Percentiles rank a stretch among this genome's conserved stretches.
Conservation (phyloP, 2,888 invertebrate species). For the Leptogaster cylindrica region DNA sequence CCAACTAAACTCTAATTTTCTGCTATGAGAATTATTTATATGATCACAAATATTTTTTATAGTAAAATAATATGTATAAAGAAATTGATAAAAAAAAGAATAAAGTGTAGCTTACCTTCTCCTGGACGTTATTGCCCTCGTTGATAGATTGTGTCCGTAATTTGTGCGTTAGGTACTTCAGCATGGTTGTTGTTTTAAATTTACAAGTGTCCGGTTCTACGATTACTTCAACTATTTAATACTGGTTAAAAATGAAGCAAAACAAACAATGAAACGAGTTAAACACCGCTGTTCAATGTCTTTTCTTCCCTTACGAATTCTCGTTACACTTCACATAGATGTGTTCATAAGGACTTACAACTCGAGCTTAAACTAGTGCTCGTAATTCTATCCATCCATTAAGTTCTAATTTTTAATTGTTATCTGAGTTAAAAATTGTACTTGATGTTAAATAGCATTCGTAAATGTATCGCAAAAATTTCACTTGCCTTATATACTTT, state of each 20-base stretch:
- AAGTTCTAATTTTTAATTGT: not conserved
- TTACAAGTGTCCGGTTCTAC: no score
- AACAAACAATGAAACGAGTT: no score
- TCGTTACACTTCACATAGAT: not conserved
- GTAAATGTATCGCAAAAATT: slow-evolving; percentile 28
- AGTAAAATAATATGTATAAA: no score
- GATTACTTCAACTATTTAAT: no score
- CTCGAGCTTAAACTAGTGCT: not conserved
- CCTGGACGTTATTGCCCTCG: slow-evolving; percentile 50
- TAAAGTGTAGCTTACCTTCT: slow-evolving; percentile 48
- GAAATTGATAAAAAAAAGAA: no score
- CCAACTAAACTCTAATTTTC: no score
- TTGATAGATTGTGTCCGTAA: slow-evolving; percentile 53
- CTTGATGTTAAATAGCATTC: slow-evolving; percentile 26
- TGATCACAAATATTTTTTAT: no score
- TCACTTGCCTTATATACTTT: slow-evolving; percentile 3
- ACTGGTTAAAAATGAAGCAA: no score
- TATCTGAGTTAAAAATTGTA: slow-evolving; percentile 33
- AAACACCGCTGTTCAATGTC: no score
- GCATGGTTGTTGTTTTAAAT: no score
- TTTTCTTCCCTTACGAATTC: no score
- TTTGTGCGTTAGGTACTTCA: slow-evolving; percentile 54
- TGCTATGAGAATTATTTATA: no score
- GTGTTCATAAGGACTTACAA: not conserved
- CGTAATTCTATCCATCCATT: not conserved